Evolutionary conservation across 2,797 vertebrate genomes (phyloP), one percentile per base, ranked within the genome.

Genomic region (Sebastes trivittatus): DNA sequence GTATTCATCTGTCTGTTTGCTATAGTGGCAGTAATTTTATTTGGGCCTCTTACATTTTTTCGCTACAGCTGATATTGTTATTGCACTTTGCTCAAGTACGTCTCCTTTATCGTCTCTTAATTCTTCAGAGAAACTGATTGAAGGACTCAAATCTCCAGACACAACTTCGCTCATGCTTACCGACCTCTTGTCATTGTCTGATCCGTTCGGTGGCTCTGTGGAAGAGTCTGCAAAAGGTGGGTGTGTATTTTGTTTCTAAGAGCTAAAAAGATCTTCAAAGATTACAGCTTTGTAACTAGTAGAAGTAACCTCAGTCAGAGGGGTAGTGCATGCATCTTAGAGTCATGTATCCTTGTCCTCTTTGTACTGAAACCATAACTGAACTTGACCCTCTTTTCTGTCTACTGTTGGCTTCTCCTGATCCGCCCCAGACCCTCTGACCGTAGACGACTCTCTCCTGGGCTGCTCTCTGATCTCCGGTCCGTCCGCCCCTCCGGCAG

Each of bases 61-160:
- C 42, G 1, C 36, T 58, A 2, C 46, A 58, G 11, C 10, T 67
- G 38, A n/a, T 34, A 5, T 42, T 80, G n/a, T 29, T 14, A 30
- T 64, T 73, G 25, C n/a, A n/a, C 16, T 10, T 14, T 72, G 49
- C 36, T 78, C 3, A 60, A 14, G 23, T n/a, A 3, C 7, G 5
- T 79, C 22, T 80, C 34, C n/a, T 34, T 8, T 25, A 18, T 34
- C 2, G 4, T 72, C 36, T 77, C 27, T 16, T 75, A 6, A 14
- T 22, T 80, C 14, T 56, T 84, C 91, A 99, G 98, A 98, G 93
- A 99, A 99, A 93, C 96, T 99, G 93, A 99, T 99, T 82, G 98
- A 99, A 95, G 98, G 98, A 87, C 97, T 99, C 83, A 99, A 98
- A 95, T 99, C 98, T 95, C 98, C 98, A 49, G 98, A 99, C 86